phyloP scores from a whole-genome alignment of 92 coral and sea anemone species.

The Phenganax subtilis region DNA sequence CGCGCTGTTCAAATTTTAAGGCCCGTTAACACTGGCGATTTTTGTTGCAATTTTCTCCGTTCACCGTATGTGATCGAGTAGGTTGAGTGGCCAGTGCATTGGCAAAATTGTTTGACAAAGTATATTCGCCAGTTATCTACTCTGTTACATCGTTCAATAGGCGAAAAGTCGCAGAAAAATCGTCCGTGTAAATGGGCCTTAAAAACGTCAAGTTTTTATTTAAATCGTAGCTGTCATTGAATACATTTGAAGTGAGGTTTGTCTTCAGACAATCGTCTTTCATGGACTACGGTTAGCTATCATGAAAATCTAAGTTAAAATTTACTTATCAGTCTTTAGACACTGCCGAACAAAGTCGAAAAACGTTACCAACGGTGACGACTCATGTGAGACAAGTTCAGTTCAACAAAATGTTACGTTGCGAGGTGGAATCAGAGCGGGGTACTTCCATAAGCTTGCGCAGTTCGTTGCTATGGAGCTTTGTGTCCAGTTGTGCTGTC shows the following conservation, averaged over 20 bases:
- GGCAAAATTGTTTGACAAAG: too few species aligned
- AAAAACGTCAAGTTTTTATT: too few species aligned
- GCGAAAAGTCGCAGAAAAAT: too few species aligned
- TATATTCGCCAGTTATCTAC: too few species aligned
- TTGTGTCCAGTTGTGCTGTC: slow-evolving; percentile 89
- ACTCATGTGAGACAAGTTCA: slow-evolving; percentile 84
- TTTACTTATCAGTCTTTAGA: not conserved
- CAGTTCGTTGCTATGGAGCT: slow-evolving; percentile 98
- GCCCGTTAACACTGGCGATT: too few species aligned
- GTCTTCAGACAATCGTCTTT: not conserved
- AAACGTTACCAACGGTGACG: slow-evolving; percentile 37
- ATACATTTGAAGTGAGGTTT: not conserved
- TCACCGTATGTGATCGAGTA: too few species aligned
- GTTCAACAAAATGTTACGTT: slow-evolving; percentile 87
- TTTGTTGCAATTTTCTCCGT: too few species aligned
- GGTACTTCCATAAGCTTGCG: slow-evolving; percentile 85
- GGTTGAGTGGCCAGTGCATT: too few species aligned
- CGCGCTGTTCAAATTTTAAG: too few species aligned
- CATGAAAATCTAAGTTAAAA: not conserved
- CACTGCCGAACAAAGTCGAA: not conserved
- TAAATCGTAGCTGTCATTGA: too few species aligned
- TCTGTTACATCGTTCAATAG: too few species aligned
- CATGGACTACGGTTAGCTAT: not conserved
- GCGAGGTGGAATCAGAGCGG: slow-evolving; percentile 95
- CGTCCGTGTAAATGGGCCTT: too few species aligned